phyloP scores from a whole-genome alignment of 2,797 vertebrate genomes.

The Synaphobranchus kaupii region DNA sequence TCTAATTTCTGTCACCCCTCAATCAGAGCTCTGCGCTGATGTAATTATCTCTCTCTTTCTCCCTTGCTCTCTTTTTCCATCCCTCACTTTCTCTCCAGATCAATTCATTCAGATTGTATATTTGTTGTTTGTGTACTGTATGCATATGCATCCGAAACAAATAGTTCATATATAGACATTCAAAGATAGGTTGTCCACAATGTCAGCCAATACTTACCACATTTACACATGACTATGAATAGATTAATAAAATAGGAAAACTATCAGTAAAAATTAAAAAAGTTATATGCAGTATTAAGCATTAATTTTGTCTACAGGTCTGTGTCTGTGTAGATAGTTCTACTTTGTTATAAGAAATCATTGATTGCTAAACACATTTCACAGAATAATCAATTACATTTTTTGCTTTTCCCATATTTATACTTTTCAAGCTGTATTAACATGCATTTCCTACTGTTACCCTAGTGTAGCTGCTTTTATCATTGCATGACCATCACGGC shows the following conservation, averaged over 20 bases:
- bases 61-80: neutral
- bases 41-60: constrained; percentile 5
- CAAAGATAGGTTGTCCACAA: neutral
- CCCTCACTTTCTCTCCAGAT: neutral
- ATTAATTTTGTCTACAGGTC: neutral
- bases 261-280: neutral
- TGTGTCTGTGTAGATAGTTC: neutral
- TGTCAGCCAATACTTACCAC: too few species aligned
- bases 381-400: neutral
- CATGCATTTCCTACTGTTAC: neutral
- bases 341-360: neutral
- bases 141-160: neutral
- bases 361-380: neutral
- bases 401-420: neutral
- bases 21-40: neutral
- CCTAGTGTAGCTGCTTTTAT: neutral
- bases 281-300: neutral
- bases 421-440: neutral
- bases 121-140: neutral
- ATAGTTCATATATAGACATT: neutral
- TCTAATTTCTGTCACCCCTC: constrained; percentile 11
- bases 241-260: too few species aligned
- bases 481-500: neutral
- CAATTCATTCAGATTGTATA: neutral
- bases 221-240: neutral